These are phyloP conservation scores for Dicrostonyx torquatus DNA, from an alignment of 2,797 vertebrate genomes.

Conservation along the genomic window DNA sequence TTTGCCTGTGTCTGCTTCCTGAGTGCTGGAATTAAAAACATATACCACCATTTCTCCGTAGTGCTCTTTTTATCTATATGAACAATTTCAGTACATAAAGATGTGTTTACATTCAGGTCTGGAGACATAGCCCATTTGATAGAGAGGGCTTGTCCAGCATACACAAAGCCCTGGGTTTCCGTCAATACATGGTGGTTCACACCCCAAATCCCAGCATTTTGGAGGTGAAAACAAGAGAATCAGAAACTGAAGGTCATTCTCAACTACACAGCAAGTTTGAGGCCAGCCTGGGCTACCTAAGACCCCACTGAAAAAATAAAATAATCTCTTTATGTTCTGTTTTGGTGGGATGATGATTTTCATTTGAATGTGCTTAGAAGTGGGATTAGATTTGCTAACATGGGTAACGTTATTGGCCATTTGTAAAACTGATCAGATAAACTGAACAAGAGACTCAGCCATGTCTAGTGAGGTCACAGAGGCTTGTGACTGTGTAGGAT, in stretches of 20 bases:
- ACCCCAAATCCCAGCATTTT: not conserved
- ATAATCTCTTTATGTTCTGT: not conserved
- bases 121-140: not conserved
- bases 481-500: not conserved
- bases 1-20: no score
- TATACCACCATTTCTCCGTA: no score
- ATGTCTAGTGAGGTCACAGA: not conserved
- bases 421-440: not conserved
- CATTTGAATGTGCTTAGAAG: not conserved
- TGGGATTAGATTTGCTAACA: not conserved
- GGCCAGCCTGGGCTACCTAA: not conserved
- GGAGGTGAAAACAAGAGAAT: not conserved
- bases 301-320: not conserved
- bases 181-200: no score
- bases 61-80: not conserved
- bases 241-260: not conserved
- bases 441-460: conserved; percentile 1
- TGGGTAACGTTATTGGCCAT: not conserved
- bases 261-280: not conserved
- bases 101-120: not conserved
- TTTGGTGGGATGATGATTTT: conserved; percentile 17
- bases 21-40: no score
- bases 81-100: not conserved
- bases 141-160: not conserved
- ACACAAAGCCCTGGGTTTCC: not conserved